These are phyloP conservation scores for Ophiodon elongatus DNA, from an alignment of 2,113 vertebrate species.

Conservation along the genomic window DNA sequence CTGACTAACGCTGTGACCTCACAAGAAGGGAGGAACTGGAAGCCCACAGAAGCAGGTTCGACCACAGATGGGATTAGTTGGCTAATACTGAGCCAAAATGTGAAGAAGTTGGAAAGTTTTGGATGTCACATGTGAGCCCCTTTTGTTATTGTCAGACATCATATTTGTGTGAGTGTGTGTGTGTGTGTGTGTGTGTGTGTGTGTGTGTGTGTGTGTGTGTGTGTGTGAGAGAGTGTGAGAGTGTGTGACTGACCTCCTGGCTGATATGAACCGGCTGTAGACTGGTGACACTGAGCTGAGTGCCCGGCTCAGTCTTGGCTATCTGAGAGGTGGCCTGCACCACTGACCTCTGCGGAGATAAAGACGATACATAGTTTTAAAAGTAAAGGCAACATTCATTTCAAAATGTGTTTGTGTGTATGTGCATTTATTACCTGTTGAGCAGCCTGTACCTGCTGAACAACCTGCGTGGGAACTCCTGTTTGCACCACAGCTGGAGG, in stretches of 20 bases:
- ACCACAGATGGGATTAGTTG: conserved; percentile 35
- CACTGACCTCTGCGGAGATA: conserved; percentile 88
- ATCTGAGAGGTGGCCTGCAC: conserved; percentile 90
- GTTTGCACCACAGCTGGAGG: conserved; percentile 89
- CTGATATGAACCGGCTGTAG: conserved; percentile 91
- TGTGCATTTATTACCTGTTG: conserved; percentile 87
- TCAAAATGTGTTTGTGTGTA: background rate
- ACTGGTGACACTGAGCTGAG: conserved; percentile 89
- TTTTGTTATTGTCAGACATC: conserved; percentile 24
- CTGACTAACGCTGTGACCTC: conserved; percentile 55
- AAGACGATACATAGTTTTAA: conserved; percentile 26
- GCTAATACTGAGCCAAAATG: conserved; percentile 16
- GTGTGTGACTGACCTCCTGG: conserved; percentile 85
- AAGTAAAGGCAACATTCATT: background rate
- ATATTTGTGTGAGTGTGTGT: background rate
- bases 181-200: conserved; percentile 15
- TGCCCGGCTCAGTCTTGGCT: conserved; percentile 88
- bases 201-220: background rate
- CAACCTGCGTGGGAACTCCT: conserved; percentile 92
- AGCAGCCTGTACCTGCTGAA: conserved; percentile 90
- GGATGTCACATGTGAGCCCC: background rate
- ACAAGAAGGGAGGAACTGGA: conserved; percentile 53
- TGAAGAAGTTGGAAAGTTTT: background rate
- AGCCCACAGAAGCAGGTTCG: conserved; percentile 42
- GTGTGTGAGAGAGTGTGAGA: background rate